Percentiles rank a stretch among this genome's conserved stretches.
Conservation (phyloP, 2,888 invertebrate genomes). For the Mylabris sibirica region DNA sequence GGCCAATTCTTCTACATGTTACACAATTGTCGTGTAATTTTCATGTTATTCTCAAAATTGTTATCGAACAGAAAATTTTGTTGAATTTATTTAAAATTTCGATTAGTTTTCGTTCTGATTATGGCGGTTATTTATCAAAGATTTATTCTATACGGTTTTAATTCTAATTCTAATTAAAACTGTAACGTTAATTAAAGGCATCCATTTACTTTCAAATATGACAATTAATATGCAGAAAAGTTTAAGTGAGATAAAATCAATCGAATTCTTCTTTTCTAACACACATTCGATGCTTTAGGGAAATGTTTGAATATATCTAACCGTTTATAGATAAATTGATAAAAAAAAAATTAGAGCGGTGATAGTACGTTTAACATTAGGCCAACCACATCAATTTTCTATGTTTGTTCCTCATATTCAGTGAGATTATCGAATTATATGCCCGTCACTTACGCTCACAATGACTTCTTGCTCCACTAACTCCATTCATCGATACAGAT, state of each 20-base stretch:
- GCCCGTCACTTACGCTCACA: constrained; percentile 55
- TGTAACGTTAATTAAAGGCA: neutral
- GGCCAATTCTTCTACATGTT: neutral
- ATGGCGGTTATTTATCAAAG: neutral
- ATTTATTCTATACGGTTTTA: too few species aligned
- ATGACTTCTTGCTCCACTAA: constrained; percentile 62
- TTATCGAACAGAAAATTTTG: too few species aligned
- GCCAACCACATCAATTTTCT: constrained; percentile 22
- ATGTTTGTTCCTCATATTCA: constrained; percentile 40
- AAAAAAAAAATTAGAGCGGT: constrained; percentile 41
- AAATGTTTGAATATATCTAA: constrained; percentile 4
- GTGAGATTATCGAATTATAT: constrained; percentile 45
- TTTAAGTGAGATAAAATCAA: neutral
- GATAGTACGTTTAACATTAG: constrained; percentile 36
- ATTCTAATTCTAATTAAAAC: neutral
- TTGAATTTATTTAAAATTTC: neutral
- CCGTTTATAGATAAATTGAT: constrained; percentile 38
- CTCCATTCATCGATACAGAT: constrained; percentile 48
- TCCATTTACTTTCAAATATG: neutral
- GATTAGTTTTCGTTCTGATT: neutral
- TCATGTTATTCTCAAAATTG: too few species aligned
- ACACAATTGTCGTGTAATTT: neutral
- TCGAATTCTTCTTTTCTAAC: neutral
- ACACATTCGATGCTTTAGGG: neutral
- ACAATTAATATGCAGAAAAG: neutral